These are phyloP conservation scores for Pinctada fucata DNA, from an alignment of 2,888 invertebrate species.

Conservation along the genomic window DNA sequence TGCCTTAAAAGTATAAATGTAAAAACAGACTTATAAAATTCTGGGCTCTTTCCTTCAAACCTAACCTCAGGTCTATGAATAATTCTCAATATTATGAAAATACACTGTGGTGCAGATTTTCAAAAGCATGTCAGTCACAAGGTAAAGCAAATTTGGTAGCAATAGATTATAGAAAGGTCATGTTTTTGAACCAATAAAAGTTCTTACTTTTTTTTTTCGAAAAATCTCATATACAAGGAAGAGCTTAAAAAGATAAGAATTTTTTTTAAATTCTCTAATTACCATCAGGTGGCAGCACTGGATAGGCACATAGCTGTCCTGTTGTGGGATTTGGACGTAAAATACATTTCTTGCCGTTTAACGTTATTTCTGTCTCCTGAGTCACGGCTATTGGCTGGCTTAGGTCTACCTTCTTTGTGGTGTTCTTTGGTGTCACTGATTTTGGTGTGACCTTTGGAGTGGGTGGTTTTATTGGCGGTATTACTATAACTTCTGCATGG, in stretches of 20 bases:
- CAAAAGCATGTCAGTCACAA: no score
- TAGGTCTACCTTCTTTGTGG: slow-evolving; percentile 55
- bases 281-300: slow-evolving; percentile 66
- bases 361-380: slow-evolving; percentile 72
- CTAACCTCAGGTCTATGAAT: background rate
- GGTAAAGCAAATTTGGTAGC: no score
- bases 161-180: no score
- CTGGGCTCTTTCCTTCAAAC: background rate
- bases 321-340: slow-evolving; percentile 74
- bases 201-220: no score
- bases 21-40: background rate
- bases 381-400: slow-evolving; percentile 66
- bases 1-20: no score
- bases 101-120: no score
- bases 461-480: background rate
- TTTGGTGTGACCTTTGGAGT: background rate
- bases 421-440: background rate
- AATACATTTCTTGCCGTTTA: slow-evolving; percentile 76
- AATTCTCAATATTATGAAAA: no score
- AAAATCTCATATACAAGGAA: no score
- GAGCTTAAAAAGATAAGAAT: no score
- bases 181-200: no score
- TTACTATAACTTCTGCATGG: background rate
- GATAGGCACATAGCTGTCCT: slow-evolving; percentile 75
- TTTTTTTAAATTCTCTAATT: background rate